Evolutionary conservation across 2,888 invertebrate genomes (phyloP).

Genomic region (Copidosoma aretas): DNA sequence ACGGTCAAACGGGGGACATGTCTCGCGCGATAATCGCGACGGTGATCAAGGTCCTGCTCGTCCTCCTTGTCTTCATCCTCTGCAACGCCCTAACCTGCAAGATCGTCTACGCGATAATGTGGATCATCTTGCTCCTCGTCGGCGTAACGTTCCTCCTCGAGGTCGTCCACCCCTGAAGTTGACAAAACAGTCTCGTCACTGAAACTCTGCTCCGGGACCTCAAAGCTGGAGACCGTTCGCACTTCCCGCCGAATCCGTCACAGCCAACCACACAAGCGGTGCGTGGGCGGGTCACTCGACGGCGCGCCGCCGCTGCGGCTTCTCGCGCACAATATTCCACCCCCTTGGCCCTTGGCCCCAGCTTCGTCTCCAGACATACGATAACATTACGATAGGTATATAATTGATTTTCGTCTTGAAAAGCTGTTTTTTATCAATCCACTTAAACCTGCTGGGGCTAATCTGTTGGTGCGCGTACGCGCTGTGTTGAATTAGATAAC

Average conservation of each 20-base stretch:
- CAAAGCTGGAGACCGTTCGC: no score
- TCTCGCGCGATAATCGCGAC: constrained; percentile 40
- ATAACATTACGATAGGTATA: no score
- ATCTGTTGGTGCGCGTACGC: no score
- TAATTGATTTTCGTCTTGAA: background rate
- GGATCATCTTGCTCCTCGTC: constrained; percentile 42
- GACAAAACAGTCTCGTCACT: no score
- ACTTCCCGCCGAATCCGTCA: no score
- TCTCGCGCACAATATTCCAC: background rate
- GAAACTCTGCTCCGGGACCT: no score
- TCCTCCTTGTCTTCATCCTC: constrained; percentile 43
- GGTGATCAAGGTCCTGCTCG: constrained; percentile 44
- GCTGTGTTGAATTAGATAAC: no score
- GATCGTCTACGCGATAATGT: constrained; percentile 45
- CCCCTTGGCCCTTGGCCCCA: background rate
- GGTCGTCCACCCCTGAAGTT: constrained; percentile 15
- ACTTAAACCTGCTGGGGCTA: no score
- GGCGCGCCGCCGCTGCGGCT: background rate
- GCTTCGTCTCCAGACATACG: no score
- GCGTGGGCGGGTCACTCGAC: background rate
- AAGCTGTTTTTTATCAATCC: background rate
- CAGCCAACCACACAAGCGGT: no score
- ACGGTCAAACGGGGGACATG: constrained; percentile 12
- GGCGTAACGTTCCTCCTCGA: constrained; percentile 27
- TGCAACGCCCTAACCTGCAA: constrained; percentile 46